Evolutionary conservation across 2,888 invertebrate genomes (phyloP), one percentile per base, ranked within the genome.

Genomic region (Hypercompe scribonia): DNA sequence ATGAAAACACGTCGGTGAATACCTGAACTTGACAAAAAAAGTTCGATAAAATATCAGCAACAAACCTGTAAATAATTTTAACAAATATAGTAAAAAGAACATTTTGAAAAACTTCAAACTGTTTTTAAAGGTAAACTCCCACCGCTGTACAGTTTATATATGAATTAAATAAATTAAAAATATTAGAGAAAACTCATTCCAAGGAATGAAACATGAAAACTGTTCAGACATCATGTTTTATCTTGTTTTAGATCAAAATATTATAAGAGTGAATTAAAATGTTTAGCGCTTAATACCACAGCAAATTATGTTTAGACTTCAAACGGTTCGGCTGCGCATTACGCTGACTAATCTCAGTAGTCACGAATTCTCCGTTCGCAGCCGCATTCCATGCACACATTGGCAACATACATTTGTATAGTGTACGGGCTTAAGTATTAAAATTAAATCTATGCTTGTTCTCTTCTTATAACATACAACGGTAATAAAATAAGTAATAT

Each of bases 321-420:
- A 80, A 79, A 76, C 77, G 77, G 73, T 73, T 81, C 80, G 75
- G 75, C 77, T 77, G 79, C 77, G 83, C 78, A 88, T 88, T 89
- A 89, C 86, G 85, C 81, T 84, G 86, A 81, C 82, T 88, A 86
- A 88, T 87, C 86, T 85, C 78, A 78, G 78, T 76, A 86, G 86
- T 88, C 88, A 88, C 88, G 88, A 87, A 83, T 84, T 84, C 78
- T 75, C 82, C 80, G 77, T 76, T 84, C 80, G 81, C 86, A 86
- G 84, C 90, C 90, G 90, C 90, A 91, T 90, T 90, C 91, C 88
- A 68, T 70, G 71, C 75, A 74, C 72, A 78, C 79, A 84, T 36
- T 65, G 64, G 65, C 75, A 81, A 72, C 66, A 70, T 71, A 68
- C 71, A 58, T 61, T 31, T 31, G 7, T 28, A 31, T 28, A 61